phyloP scores from a whole-genome alignment of 2,888 invertebrate genomes.

The Scaptomyza flava region DNA sequence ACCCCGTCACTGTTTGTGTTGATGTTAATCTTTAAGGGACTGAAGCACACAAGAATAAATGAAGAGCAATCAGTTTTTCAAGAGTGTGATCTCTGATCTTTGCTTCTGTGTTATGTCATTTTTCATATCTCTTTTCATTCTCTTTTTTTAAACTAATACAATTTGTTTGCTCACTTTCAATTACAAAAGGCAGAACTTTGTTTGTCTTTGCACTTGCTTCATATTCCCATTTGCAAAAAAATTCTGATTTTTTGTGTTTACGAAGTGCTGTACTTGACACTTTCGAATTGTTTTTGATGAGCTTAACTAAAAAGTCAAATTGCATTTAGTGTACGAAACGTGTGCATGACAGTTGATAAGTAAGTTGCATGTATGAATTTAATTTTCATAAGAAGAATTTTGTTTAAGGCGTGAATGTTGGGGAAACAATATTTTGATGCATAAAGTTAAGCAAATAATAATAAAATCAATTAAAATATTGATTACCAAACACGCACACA shows the following conservation, averaged over 20 bases:
- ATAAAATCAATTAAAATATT: slow-evolving; percentile 9
- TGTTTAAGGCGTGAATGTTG: not conserved
- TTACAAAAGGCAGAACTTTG: slow-evolving; percentile 14
- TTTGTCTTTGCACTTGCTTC: slow-evolving; percentile 10
- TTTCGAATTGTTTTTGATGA: slow-evolving; percentile 33
- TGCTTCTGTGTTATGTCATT: not conserved
- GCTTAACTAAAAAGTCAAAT: slow-evolving; percentile 39
- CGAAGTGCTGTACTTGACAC: slow-evolving; percentile 35
- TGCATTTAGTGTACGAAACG: slow-evolving; percentile 31
- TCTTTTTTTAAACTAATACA: slow-evolving; percentile 3
- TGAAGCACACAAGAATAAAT: slow-evolving; percentile 2
- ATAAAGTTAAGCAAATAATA: not conserved
- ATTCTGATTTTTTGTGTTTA: not conserved
- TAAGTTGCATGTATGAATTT: not conserved
- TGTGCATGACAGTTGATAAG: slow-evolving; percentile 12
- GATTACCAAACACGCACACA: slow-evolving; percentile 13
- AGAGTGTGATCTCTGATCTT: slow-evolving; percentile 21
- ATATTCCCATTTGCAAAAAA: not conserved
- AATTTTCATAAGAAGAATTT: not conserved
- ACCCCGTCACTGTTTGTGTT: not conserved
- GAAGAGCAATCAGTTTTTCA: slow-evolving; percentile 1
- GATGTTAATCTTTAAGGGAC: not conserved
- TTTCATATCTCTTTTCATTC: not conserved
- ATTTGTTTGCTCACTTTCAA: slow-evolving; percentile 35
- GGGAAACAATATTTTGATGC: not conserved